Evolutionary conservation across 2,113 vertebrate genomes (phyloP).

Genomic region (Hemiprocne comata): DNA sequence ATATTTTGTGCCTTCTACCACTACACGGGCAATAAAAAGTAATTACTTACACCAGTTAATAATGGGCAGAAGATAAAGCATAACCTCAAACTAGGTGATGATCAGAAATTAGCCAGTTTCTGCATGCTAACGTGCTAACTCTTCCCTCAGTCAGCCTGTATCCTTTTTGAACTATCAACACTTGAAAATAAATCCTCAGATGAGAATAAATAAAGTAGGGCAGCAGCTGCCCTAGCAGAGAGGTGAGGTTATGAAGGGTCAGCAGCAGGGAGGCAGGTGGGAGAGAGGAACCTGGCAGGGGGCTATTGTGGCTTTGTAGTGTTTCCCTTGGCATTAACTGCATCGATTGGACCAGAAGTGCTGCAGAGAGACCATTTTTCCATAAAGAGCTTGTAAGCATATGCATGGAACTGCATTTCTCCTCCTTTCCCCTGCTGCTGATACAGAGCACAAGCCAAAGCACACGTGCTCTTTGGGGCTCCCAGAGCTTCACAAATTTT

Average conservation of each 20-base stretch:
- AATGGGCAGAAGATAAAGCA: background rate
- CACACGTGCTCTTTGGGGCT: background rate
- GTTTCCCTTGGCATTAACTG: background rate
- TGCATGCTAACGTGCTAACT: background rate
- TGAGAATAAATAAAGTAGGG: background rate
- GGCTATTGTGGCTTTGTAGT: background rate
- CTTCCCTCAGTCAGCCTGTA: background rate
- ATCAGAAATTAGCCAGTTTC: background rate
- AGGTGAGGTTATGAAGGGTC: background rate
- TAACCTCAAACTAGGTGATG: background rate
- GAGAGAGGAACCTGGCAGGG: background rate
- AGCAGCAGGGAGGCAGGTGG: background rate
- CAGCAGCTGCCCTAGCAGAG: background rate
- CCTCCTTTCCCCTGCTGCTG: background rate
- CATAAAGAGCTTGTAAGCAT: background rate
- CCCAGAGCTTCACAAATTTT: background rate
- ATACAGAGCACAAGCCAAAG: background rate
- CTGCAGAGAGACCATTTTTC: background rate
- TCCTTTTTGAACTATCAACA: background rate
- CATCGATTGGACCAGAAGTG: background rate
- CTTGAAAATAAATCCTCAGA: background rate
- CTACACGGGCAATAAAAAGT: background rate
- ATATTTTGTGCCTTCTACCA: background rate
- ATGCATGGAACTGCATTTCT: background rate
- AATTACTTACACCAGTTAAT: background rate